Percentiles rank a stretch among this genome's conserved stretches.
These are phyloP conservation scores for Bombus superbus DNA, from an alignment of 1,140 invertebrate genomes.

Conservation along the genomic window DNA sequence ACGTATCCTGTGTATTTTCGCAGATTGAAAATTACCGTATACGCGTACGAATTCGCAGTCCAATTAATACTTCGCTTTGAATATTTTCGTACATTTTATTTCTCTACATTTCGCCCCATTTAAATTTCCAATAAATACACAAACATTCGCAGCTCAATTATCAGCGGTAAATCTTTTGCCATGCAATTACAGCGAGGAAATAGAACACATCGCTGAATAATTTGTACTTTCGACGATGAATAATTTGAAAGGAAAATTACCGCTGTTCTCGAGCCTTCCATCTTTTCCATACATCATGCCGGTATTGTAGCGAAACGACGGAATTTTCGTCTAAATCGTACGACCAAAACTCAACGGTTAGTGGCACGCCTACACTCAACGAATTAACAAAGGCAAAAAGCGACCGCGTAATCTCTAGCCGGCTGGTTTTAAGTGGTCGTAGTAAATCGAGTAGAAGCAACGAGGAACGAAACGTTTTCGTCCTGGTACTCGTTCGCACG, in stretches of 20 bases:
- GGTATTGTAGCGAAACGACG: neutral
- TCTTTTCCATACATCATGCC: neutral
- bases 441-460: conserved; percentile 36
- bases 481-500: conserved; percentile 17
- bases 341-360: conserved; percentile 38
- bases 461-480: conserved; percentile 9
- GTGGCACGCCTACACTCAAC: conserved; percentile 22
- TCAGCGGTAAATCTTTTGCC: no score
- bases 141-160: neutral
- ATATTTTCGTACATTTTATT: neutral
- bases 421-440: neutral
- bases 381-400: conserved; percentile 50
- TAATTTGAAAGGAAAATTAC: neutral
- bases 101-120: neutral
- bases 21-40: no score
- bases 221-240: neutral
- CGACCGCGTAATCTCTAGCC: conserved; percentile 20
- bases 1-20: no score
- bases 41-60: no score
- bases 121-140: neutral
- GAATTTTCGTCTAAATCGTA: conserved; percentile 39
- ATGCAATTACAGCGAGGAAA: neutral
- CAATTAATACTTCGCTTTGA: no score
- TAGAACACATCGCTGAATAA: neutral
- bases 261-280: neutral